Conservation (phyloP, 2,797 vertebrate species). For the Squalus acanthias region DNA sequence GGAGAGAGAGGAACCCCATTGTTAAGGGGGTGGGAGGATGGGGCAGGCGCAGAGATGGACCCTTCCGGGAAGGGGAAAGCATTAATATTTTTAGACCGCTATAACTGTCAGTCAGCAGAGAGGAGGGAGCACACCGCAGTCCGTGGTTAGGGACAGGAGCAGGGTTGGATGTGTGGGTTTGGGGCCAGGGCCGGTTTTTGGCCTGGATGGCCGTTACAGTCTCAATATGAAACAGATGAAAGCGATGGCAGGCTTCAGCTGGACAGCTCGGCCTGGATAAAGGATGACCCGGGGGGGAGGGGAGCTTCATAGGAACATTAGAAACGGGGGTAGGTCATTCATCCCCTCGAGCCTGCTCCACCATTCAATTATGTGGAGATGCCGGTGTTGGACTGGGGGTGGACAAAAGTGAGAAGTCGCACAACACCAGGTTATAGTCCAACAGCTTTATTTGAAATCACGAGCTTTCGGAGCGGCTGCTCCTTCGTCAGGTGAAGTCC, state of each 20-base stretch:
- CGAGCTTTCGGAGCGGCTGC: too few relatives aligned
- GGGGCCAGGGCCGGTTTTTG: neutral
- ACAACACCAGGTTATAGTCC: too few relatives aligned
- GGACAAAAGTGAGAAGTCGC: too few relatives aligned
- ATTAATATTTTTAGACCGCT: neutral
- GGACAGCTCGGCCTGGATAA: neutral
- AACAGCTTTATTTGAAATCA: too few relatives aligned
- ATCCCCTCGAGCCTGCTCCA: too few relatives aligned
- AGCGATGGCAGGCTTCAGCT: neutral
- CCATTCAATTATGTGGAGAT: too few relatives aligned
- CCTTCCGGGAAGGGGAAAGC: neutral
- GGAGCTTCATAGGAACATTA: too few relatives aligned
- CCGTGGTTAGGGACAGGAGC: too few relatives aligned
- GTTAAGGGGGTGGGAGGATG: neutral
- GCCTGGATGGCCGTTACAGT: neutral
- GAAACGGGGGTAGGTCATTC: too few relatives aligned
- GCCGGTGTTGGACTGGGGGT: too few relatives aligned
- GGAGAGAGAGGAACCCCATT: neutral
- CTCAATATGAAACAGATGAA: neutral
- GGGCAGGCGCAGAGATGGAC: neutral
- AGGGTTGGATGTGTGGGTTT: neutral
- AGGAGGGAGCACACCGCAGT: neutral
- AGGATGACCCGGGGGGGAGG: neutral
- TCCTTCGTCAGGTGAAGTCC: too few relatives aligned
- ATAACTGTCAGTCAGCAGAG: neutral